Evolutionary conservation across 1,140 invertebrate species (phyloP).

Genomic region (Bradynema listronoti): DNA sequence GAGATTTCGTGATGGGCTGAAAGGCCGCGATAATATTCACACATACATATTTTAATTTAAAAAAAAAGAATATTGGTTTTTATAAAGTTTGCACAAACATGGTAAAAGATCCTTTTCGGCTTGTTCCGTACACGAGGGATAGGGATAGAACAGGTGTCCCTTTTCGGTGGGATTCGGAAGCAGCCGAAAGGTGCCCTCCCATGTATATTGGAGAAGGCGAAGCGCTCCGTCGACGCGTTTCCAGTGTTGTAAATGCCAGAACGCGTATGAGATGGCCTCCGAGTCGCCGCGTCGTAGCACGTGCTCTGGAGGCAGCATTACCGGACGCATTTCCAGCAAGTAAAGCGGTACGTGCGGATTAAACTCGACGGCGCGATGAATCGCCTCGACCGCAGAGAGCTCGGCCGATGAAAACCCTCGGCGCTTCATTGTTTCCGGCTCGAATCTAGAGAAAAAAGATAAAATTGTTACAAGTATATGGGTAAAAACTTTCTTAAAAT

Average conservation of each 20-base stretch:
- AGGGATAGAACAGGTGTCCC: constrained; percentile 88
- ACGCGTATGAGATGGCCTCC: constrained; percentile 90
- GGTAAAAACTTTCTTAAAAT: background rate
- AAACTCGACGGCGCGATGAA: constrained; percentile 93
- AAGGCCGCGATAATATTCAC: too few relatives aligned
- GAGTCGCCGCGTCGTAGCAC: constrained; percentile 93
- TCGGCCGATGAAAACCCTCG: constrained; percentile 78
- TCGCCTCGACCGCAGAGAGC: constrained; percentile 88
- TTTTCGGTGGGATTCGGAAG: constrained; percentile 84
- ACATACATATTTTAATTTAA: constrained; percentile 16
- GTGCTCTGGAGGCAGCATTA: constrained; percentile 92
- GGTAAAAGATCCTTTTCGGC: constrained; percentile 88
- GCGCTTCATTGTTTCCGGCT: constrained; percentile 78
- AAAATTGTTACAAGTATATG: background rate
- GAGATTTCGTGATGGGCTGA: constrained; percentile 83
- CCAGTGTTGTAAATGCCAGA: constrained; percentile 93
- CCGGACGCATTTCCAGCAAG: constrained; percentile 86
- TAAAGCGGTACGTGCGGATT: constrained; percentile 68
- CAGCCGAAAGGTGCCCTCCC: constrained; percentile 88
- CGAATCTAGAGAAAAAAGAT: constrained; percentile 63
- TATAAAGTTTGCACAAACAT: constrained; percentile 59
- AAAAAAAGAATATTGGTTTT: constrained; percentile 6
- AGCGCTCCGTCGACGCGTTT: constrained; percentile 85
- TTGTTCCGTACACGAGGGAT: constrained; percentile 86
- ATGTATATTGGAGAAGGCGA: constrained; percentile 84